Evolutionary conservation across 2,113 vertebrate genomes (phyloP), one percentile per base, ranked within the genome.

Genomic region (Salvelinus fontinalis): DNA sequence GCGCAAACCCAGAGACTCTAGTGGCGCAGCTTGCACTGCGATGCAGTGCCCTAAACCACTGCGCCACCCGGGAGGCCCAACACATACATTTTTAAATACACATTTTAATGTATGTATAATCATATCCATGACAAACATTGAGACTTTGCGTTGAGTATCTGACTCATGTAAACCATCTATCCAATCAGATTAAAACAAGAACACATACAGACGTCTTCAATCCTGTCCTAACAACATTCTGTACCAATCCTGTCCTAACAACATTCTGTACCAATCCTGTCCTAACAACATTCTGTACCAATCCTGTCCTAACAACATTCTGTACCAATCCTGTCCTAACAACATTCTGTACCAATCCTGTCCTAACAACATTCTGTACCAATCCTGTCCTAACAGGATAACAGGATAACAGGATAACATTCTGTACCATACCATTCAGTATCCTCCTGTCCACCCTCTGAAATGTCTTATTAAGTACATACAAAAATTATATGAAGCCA

Each of bases 401-500:
- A n/a, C n/a, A n/a, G n/a, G n/a, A n/a, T n/a, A n/a, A n/a, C n/a
- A n/a, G n/a, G n/a, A n/a, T n/a, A n/a, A 66, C 24, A 39, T 9
- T 39, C 64, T 24, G 64, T 27, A 26, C 64, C 60, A 64, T 64
- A 3, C n/a, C 24, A 26, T 2, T 16, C 39, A 44, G 9, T 44
- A 11, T 44, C 2, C 39, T 20, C 39, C 39, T 44, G 49, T 69
- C 62, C 9, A 44, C 64, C 64, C 44, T 2, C 68, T 22, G 20
- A 9, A 48, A 73, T 72, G 14, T 24, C 27, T 27, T 44, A 44
- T 44, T 24, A 20, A 79, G 48, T 44, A 9, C 39, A 24, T 60
- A 67, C 14, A 84, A 22, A 83, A 22, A 31, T 11, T 67, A 27
- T 57, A 67, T 26, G 1, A 13, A 71, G 26, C 31, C 31, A 31